Base-by-base conservation (phyloP, 2,113 vertebrate species). In the Osmerus eperlanus region DNA sequence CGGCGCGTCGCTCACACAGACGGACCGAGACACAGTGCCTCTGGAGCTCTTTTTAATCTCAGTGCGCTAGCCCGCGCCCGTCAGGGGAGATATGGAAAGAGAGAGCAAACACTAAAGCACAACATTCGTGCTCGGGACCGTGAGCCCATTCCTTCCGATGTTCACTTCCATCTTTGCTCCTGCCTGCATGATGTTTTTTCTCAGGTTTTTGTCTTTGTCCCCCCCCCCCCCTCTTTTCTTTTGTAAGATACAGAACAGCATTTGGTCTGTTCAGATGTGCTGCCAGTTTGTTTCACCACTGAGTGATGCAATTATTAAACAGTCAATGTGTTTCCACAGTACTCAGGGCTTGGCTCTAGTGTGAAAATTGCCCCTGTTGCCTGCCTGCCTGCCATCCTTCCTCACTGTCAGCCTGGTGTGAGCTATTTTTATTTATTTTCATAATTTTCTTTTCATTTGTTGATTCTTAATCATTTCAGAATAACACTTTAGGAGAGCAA, bases 291-390 rank as follows among this genome's bases (percentile, higher is more conserved):
- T 69, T 69, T 60, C 59, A 14, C 32, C 58, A 68, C 76, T 32
- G 63, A 58, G 8, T 69, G 3, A 59, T 68, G 77, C 69, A 74
- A 81, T 75, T 67, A 78, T 75, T 67, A 77, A 78, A 67, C 65
- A 65, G 13, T 67, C 63, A 75, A 36, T 18, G 68, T 69, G 7
- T 72, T 72, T 66, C 19, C 21, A 64, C 71, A 78, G 55, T 72
- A 75, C 61, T 47, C 47, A 2, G 69, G 21, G 29, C 32, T 74
- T 70, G 76, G 71, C 69, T 69, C 68, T 61, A 19, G 62, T 64
- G 75, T 59, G 59, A 80, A 69, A 76, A 73, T 67, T 61, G 21
- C 63, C 61, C 21, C 23, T 15, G 29, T 63, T 69, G 21, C 19
- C 9, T 29, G 21, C 58, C 25, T 15, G 16, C 41, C 12, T 14